A percentile compares a stretch with the other conserved stretches of the same genome.
Conservation (phyloP, 2,797 vertebrate genomes). For the Lycodopsis pacificus region DNA sequence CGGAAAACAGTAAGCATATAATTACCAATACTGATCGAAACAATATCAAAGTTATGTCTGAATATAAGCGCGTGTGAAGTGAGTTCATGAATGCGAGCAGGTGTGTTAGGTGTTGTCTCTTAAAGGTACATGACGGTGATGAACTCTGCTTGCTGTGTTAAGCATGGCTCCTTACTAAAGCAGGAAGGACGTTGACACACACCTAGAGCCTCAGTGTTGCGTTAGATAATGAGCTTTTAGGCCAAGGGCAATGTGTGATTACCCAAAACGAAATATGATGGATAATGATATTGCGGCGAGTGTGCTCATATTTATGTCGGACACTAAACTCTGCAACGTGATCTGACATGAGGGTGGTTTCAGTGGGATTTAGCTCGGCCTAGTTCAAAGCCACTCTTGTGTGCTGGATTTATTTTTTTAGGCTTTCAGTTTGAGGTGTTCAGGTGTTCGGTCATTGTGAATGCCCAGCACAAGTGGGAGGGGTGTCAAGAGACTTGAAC, state of each 20-base stretch:
- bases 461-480: constrained; percentile 21
- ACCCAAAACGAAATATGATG: constrained; percentile 27
- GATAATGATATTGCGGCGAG: neutral
- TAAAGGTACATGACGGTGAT: neutral
- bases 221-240: constrained; percentile 8
- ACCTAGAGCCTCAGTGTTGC: constrained; percentile 1
- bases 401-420: neutral
- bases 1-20: neutral
- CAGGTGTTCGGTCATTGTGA: neutral
- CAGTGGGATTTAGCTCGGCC: constrained; percentile 18
- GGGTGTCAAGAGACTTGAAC: constrained; percentile 12
- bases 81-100: neutral
- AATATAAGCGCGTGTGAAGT: no score
- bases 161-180: constrained; percentile 3
- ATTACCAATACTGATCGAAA: neutral
- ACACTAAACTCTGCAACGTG: neutral
- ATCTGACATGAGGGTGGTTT: constrained; percentile 18
- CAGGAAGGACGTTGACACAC: neutral
- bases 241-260: constrained; percentile 23
- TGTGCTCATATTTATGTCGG: neutral
- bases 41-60: neutral
- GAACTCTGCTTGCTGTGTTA: neutral
- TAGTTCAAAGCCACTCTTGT: constrained; percentile 19
- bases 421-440: constrained; percentile 13
- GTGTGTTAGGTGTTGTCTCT: neutral